A percentile compares a stretch with the other conserved stretches of the same genome.
Conservation (phyloP, 2,888 invertebrate species). For the Calameuta pallipes region DNA sequence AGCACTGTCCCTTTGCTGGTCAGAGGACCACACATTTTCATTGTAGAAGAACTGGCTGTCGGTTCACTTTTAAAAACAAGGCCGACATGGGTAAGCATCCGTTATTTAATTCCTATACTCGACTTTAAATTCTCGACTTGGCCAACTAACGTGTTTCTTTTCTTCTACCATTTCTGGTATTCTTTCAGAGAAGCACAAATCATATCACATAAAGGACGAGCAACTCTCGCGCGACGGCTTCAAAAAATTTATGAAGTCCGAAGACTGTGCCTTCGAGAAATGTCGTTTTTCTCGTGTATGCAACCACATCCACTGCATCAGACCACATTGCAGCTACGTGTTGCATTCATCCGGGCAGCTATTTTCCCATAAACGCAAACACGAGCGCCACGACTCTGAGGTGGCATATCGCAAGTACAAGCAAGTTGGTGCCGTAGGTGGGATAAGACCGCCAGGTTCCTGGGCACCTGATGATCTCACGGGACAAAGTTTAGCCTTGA, state of each 20-base stretch:
- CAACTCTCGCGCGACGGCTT: conserved; percentile 95
- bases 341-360: conserved; percentile 96
- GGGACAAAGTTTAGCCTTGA: conserved; percentile 57
- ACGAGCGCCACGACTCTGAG: conserved; percentile 94
- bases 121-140: not conserved
- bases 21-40: conserved; percentile 98
- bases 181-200: conserved; percentile 94
- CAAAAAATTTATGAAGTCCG: conserved; percentile 98
- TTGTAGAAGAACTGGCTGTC: conserved; percentile 90
- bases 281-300: conserved; percentile 95
- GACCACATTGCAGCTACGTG: conserved; percentile 94
- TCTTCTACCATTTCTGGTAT: conserved; percentile 6
- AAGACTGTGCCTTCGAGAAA: conserved; percentile 89
- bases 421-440: conserved; percentile 66
- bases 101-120: conserved; percentile 11
- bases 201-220: conserved; percentile 97
- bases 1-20: conserved; percentile 91
- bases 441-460: conserved; percentile 64
- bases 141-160: conserved; percentile 13
- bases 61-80: conserved; percentile 98
- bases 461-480: conserved; percentile 57
- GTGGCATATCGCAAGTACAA: conserved; percentile 85
- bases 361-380: conserved; percentile 97
- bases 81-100: conserved; percentile 94
- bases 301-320: conserved; percentile 98